Base-by-base conservation (phyloP, 2,113 vertebrate species). In the Mus musculus region DNA sequence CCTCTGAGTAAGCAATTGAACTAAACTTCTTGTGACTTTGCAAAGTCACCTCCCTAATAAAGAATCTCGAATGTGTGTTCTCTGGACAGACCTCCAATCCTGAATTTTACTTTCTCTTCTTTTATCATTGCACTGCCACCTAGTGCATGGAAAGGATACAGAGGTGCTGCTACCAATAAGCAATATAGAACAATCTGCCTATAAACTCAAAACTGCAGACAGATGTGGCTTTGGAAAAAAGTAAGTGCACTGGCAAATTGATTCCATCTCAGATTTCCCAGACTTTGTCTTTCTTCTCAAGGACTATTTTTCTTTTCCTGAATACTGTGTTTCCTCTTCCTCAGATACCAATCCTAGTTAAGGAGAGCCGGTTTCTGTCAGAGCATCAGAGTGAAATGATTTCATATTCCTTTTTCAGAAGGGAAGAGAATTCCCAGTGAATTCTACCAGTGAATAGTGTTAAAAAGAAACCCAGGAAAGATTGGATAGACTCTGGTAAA, bases 41-140 rank as follows among this genome's bases (percentile, higher is more conserved):
- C 19, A 63, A 26, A 81, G 10, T 42, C 3, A 19, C 2, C 14
- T 90, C 17, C 22, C 24, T 87, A 77, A 39, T n/a, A 3, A 28
- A 20, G 8, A 19, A 59, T 0, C 0, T 39, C 7, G 16, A 88
- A 75, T 33, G 72, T 81, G n/a, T 20, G 33, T 67, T 93, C 46
- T 92, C 16, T 89, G 7, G 54, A 39, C n/a, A 90, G 0, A 82
- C 22, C n/a, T 91, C 33, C 2, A 0, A n/a, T 67, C 59, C 49
- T 77, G 56, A 46, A 75, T 20, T 63, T 11, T 46, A 19, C 28
- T n/a, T 93, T 46, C 49, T 54, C 59, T 93, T 39, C 77, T 91
- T 49, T 84, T 94, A 33, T 90, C 49, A 14, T 85, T 89, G 49
- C 78, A 96, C 84, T 93, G 95, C 95, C 96, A 94, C 88, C 94